Percentiles rank a stretch among this genome's conserved stretches.
Conservation (phyloP, 2,797 vertebrate genomes). For the Meda fulgida region DNA sequence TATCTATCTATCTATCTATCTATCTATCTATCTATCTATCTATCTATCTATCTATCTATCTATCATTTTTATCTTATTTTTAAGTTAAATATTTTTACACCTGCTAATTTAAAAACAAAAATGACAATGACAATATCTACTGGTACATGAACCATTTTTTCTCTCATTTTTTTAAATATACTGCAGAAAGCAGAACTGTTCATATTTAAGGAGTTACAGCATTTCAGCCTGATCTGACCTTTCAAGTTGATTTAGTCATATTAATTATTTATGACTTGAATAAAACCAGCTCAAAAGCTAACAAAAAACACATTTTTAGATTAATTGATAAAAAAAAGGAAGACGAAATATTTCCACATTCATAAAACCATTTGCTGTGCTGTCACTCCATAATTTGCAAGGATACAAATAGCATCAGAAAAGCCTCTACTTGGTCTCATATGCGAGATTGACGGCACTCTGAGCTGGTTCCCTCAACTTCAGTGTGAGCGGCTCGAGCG, state of each 20-base stretch:
- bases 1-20: too few relatives aligned
- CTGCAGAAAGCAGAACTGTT: not conserved
- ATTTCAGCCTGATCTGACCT: not conserved
- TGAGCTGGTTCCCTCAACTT: slow-evolving; percentile 35
- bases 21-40: too few relatives aligned
- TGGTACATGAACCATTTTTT: not conserved
- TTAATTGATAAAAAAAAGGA: too few relatives aligned
- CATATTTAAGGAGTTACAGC: not conserved
- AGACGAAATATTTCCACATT: not conserved
- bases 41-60: too few relatives aligned
- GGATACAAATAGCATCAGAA: not conserved
- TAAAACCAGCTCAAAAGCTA: not conserved
- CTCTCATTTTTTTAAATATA: not conserved
- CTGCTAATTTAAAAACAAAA: not conserved
- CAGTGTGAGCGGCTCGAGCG: slow-evolving; percentile 37
- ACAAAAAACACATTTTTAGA: not conserved
- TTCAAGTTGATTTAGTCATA: not conserved
- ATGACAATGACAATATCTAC: not conserved
- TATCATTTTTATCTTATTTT: not conserved
- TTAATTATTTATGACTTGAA: slow-evolving; percentile 1
- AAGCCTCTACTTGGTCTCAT: not conserved
- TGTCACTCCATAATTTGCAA: not conserved
- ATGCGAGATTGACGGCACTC: not conserved
- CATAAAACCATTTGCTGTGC: not conserved
- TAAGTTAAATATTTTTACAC: not conserved